Percentiles rank a stretch among this genome's conserved stretches.
Conservation (phyloP, 2,888 invertebrate species). For the Tolmerus cingulatus region DNA sequence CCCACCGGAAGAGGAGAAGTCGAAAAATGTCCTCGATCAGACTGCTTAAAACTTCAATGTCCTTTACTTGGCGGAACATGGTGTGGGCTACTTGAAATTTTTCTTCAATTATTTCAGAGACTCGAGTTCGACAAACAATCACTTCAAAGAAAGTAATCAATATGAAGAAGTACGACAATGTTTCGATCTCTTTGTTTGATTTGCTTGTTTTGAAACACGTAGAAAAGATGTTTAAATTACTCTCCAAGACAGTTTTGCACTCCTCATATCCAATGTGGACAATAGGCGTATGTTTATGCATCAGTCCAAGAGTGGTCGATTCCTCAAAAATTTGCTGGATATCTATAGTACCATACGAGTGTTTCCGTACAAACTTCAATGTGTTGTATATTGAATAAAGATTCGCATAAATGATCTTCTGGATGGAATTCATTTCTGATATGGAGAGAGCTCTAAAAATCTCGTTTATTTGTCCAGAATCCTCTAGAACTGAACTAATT, state of each 20-base stretch:
- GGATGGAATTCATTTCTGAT: background rate
- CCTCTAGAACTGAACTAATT: background rate
- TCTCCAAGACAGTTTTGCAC: slow-evolving; percentile 54
- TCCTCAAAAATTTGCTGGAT: background rate
- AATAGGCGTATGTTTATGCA: slow-evolving; percentile 48
- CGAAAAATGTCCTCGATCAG: slow-evolving; percentile 59
- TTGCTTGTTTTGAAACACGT: slow-evolving; percentile 42
- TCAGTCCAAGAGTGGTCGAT: slow-evolving; percentile 2
- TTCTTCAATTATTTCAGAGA: slow-evolving; percentile 49
- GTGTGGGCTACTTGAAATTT: slow-evolving; percentile 54
- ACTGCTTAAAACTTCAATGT: slow-evolving; percentile 55
- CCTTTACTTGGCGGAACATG: slow-evolving; percentile 57
- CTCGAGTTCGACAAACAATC: slow-evolving; percentile 53
- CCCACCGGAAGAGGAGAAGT: slow-evolving; percentile 60
- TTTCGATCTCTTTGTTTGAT: slow-evolving; percentile 56
- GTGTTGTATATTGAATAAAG: slow-evolving; percentile 26
- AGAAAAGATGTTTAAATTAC: slow-evolving; percentile 51
- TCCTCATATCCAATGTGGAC: slow-evolving; percentile 54
- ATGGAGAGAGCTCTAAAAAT: background rate
- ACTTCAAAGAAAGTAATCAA: slow-evolving; percentile 56
- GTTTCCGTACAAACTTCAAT: slow-evolving; percentile 22
- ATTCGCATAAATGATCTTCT: slow-evolving; percentile 25
- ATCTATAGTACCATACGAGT: background rate
- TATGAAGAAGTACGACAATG: slow-evolving; percentile 56
- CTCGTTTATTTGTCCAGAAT: background rate